Conservation (phyloP, 2,888 invertebrate genomes). For the Heliconius cydno region DNA sequence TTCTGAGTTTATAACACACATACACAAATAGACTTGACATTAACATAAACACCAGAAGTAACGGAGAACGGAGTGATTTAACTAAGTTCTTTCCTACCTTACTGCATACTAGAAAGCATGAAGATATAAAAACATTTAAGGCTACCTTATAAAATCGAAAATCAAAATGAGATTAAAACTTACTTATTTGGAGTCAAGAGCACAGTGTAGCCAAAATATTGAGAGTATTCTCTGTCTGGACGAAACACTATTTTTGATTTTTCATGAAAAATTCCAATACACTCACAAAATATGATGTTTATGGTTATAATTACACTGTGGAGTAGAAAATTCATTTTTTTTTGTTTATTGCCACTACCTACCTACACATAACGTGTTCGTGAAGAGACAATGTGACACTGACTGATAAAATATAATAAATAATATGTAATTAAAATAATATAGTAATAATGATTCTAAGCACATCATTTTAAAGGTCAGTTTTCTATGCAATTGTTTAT, state of each 20-base stretch:
- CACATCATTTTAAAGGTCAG: background rate
- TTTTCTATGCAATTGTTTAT: background rate
- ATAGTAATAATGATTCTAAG: background rate
- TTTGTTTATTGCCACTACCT: background rate
- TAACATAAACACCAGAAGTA: too few relatives aligned
- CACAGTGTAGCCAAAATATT: slow-evolving; percentile 68
- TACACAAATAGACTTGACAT: too few relatives aligned
- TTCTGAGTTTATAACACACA: background rate
- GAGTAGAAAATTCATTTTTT: slow-evolving; percentile 15
- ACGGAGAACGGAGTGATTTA: background rate
- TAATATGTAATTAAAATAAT: background rate
- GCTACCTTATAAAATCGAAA: background rate
- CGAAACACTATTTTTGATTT: slow-evolving; percentile 60
- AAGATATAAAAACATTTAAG: too few relatives aligned
- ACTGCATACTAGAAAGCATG: too few relatives aligned
- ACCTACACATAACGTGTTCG: background rate
- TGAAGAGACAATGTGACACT: background rate
- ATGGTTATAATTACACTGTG: slow-evolving; percentile 20
- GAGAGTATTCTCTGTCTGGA: slow-evolving; percentile 53
- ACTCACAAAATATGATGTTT: slow-evolving; percentile 26
- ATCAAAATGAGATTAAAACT: background rate
- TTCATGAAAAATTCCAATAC: slow-evolving; percentile 61
- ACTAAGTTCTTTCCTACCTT: background rate
- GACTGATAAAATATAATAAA: slow-evolving; percentile 6
- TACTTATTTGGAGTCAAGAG: slow-evolving; percentile 50